Conservation (phyloP, 2,888 invertebrate genomes). For the Agrochola lychnidis region DNA sequence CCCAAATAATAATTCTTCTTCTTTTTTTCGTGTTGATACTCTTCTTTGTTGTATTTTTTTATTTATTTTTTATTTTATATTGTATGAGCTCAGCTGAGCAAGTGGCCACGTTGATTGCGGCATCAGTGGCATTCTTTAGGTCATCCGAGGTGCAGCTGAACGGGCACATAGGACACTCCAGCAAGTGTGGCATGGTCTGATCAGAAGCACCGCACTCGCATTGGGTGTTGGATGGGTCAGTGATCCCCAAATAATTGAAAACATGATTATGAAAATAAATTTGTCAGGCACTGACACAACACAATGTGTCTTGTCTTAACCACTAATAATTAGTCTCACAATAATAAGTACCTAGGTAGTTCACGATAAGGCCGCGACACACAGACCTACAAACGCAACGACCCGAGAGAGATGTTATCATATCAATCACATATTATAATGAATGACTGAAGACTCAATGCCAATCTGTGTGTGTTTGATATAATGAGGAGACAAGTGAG, state of each 20-base stretch:
- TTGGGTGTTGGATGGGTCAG: no score
- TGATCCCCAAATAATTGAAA: background rate
- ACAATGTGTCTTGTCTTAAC: slow-evolving; percentile 28
- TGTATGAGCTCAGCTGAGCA: no score
- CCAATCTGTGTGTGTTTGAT: background rate
- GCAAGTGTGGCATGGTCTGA: no score
- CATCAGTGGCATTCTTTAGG: no score
- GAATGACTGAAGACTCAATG: slow-evolving; percentile 10
- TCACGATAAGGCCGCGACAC: slow-evolving; percentile 37
- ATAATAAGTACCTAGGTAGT: slow-evolving; percentile 13
- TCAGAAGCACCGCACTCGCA: no score
- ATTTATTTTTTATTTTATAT: no score
- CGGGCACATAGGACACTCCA: no score
- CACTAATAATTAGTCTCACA: slow-evolving; percentile 37
- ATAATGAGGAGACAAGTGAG: background rate
- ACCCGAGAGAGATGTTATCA: slow-evolving; percentile 44
- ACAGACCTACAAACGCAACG: slow-evolving; percentile 29
- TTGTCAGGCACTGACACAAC: background rate
- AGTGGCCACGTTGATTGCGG: no score
- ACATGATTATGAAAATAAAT: background rate
- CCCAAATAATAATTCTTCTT: no score
- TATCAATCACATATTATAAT: slow-evolving; percentile 13
- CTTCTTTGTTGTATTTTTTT: no score
- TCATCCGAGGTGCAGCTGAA: no score
- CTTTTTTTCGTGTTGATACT: no score